Conservation (phyloP, 2,888 invertebrate genomes). For the Mesoligia furuncula region DNA sequence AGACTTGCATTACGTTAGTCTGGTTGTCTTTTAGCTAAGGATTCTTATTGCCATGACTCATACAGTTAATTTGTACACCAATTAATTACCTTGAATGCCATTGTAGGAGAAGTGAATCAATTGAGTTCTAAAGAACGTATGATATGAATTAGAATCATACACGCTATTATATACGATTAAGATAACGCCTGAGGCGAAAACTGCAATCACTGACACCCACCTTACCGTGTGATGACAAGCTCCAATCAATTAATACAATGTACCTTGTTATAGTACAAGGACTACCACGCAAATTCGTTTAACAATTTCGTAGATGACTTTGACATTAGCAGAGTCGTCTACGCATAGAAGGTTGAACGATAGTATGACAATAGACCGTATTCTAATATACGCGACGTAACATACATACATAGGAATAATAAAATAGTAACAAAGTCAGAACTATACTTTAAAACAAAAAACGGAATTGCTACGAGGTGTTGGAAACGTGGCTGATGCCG, state of each 20-base stretch:
- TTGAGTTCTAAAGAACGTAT: constrained; percentile 59
- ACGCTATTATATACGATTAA: constrained; percentile 67
- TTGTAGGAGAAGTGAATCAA: constrained; percentile 62
- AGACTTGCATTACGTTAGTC: not conserved
- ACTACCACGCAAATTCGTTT: constrained; percentile 60
- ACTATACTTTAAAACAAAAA: not conserved
- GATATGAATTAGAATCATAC: constrained; percentile 54
- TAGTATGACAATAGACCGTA: not conserved
- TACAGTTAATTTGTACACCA: not conserved
- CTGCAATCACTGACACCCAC: constrained; percentile 41
- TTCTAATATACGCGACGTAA: not conserved
- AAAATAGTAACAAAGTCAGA: not conserved
- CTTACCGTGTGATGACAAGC: constrained; percentile 65
- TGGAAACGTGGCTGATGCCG: too few species aligned
- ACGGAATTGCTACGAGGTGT: not conserved
- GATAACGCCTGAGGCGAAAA: constrained; percentile 61
- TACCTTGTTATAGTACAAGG: constrained; percentile 73
- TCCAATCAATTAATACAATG: constrained; percentile 69
- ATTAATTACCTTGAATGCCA: constrained; percentile 71
- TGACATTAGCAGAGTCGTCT: constrained; percentile 36
- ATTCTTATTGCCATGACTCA: not conserved
- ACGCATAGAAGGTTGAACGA: not conserved
- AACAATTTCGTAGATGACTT: constrained; percentile 31
- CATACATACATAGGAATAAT: too few species aligned
- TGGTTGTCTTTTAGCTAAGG: not conserved